Evolutionary conservation across 2,113 vertebrate species (phyloP).

Genomic region (Tauraco erythrolophus): DNA sequence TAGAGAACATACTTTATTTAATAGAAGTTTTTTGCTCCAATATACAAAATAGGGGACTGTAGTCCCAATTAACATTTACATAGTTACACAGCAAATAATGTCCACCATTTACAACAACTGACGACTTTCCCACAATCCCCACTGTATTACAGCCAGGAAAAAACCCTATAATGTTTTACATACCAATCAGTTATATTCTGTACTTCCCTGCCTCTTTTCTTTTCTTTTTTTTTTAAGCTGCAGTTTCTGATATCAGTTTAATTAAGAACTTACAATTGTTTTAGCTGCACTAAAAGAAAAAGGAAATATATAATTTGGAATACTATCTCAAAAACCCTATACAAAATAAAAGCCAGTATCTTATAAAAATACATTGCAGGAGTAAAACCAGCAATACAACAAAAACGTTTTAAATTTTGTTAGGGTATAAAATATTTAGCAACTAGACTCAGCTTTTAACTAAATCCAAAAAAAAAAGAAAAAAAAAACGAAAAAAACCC

Average conservation of each 20-base stretch:
- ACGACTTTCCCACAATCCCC: constrained; percentile 13
- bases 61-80: constrained; percentile 75
- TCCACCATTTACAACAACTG: constrained; percentile 61
- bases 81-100: constrained; percentile 68
- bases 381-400: constrained; percentile 43
- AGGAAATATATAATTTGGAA: constrained; percentile 45
- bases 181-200: background rate
- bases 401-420: constrained; percentile 35
- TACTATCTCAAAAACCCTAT: constrained; percentile 32
- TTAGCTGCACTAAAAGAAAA: constrained; percentile 65
- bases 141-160: constrained; percentile 36
- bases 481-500: background rate
- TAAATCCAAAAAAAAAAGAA: background rate
- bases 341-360: constrained; percentile 33
- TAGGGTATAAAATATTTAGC: constrained; percentile 37
- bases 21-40: constrained; percentile 87
- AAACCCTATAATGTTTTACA: constrained; percentile 16
- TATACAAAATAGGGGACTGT: constrained; percentile 78
- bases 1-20: constrained; percentile 86
- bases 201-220: background rate
- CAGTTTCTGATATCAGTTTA: constrained; percentile 51
- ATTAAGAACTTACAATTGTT: constrained; percentile 49
- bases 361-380: constrained; percentile 47
- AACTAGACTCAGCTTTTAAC: constrained; percentile 35
- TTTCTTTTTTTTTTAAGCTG: background rate